phyloP scores from a whole-genome alignment of 2,888 invertebrate species.

The Macrosiphum euphorbiae region DNA sequence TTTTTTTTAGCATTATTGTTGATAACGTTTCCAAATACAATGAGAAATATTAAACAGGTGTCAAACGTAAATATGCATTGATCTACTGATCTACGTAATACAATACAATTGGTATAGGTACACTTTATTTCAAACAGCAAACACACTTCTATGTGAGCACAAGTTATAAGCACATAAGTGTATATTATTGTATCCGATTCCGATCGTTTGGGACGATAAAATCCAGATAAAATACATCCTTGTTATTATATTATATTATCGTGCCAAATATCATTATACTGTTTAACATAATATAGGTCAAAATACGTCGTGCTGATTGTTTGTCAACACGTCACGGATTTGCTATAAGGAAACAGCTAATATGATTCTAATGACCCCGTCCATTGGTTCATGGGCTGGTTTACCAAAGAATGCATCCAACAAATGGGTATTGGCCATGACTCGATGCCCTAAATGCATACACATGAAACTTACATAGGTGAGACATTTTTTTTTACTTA shows the following conservation, averaged over 20 bases:
- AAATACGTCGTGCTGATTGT: background rate
- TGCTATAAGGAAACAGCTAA: background rate
- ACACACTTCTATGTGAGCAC: background rate
- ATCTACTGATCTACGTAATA: background rate
- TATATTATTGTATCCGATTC: background rate
- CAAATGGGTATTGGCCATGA: background rate
- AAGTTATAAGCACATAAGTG: background rate
- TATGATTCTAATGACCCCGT: background rate
- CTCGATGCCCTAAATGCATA: background rate
- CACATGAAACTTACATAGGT: background rate
- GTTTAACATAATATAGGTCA: background rate
- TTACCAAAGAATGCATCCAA: background rate
- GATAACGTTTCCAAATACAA: background rate
- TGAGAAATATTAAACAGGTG: background rate
- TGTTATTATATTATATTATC: background rate
- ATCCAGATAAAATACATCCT: background rate
- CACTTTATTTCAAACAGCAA: background rate
- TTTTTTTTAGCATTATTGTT: background rate
- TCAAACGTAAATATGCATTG: background rate
- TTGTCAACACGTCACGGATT: background rate
- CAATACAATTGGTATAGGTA: background rate
- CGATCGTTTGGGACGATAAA: background rate
- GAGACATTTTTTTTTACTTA: background rate
- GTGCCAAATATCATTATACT: background rate
- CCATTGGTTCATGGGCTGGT: background rate